Evolutionary conservation across 2,888 invertebrate species (phyloP).

Genomic region (Encarsia formosa): DNA sequence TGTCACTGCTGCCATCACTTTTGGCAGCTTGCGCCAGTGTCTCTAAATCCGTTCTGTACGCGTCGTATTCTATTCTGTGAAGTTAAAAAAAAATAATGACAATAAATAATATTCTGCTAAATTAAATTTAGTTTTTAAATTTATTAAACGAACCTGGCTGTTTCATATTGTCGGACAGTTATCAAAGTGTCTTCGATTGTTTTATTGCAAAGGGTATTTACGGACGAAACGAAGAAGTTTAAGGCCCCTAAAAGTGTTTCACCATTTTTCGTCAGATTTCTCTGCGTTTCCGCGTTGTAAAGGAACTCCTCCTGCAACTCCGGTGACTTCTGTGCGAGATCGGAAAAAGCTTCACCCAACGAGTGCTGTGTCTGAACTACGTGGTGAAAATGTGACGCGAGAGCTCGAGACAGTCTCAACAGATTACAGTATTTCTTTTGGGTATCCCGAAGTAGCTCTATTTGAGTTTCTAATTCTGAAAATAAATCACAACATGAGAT

Average conservation of each 20-base stretch:
- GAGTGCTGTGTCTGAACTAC: constrained; percentile 84
- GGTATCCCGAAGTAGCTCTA: constrained; percentile 87
- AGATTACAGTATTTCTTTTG: constrained; percentile 89
- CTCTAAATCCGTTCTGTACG: constrained; percentile 92
- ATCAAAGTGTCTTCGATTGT: constrained; percentile 93
- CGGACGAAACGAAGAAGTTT: constrained; percentile 93
- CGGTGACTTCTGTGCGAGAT: constrained; percentile 92
- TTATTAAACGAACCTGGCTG: constrained; percentile 58
- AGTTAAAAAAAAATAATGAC: constrained; percentile 9
- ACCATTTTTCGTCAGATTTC: constrained; percentile 88
- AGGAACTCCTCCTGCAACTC: constrained; percentile 92
- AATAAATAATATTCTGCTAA: no score
- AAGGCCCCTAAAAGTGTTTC: constrained; percentile 88
- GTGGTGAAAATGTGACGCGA: constrained; percentile 84
- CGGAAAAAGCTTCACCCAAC: constrained; percentile 89
- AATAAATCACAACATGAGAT: constrained; percentile 28
- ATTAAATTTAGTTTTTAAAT: neutral
- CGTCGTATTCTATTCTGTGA: constrained; percentile 90
- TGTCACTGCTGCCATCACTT: constrained; percentile 56
- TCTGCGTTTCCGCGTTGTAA: constrained; percentile 94
- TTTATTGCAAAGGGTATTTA: constrained; percentile 93
- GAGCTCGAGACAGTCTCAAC: constrained; percentile 76
- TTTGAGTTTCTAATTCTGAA: constrained; percentile 87
- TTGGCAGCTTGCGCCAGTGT: constrained; percentile 65
- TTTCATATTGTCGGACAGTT: constrained; percentile 74